Base-by-base conservation (phyloP, 2,888 invertebrate genomes). In the Drosophila peninsularis region DNA sequence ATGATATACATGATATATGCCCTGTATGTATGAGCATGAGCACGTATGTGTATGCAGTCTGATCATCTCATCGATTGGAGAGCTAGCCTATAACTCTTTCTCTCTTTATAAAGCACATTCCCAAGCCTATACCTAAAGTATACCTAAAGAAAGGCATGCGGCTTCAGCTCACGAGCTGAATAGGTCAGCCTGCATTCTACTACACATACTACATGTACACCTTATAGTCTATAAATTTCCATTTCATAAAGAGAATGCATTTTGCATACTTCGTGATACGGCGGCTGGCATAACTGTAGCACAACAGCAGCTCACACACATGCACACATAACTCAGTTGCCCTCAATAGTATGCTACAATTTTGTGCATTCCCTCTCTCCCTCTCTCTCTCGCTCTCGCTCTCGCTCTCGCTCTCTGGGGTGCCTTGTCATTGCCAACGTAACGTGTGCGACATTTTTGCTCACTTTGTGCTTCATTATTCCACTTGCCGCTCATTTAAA, bases 401-500 rank as follows among this genome's bases (percentile, higher is more conserved):
- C 37, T 7, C 27, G 5, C 27, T 19, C 17, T 7, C 27, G 21
- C 21, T 41, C 60, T 41, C 17, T 47, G 58, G 27, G 11, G 36
- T 21, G 27, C 37, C 37, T 36, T 54, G 67, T 58, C 52, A 61
- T 41, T 56, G 62, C 45, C 61, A 58, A 47, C 60, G 65, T 82
- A 63, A 45, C 62, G 67, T 82, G 77, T 73, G 64, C 57, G 82
- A 69, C 69, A 73, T 85, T 85, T 78, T 75, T 71, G 78, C 71
- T 75, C 54, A 66, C 71, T 79, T 78, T 57, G 60, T 72, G 71
- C 66, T 78, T 72, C 81, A 80, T 80, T 83, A 78, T 87, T 79
- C 65, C 70, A 71, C 70, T 73, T 84, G 80, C 69, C 82, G 75
- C 80, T 75, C 78, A 82, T 75, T 82, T 87, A 68, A 85, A 84